Percentiles rank a stretch among this genome's conserved stretches.
These are phyloP conservation scores for Caenorhabditis angaria DNA, from an alignment of 2,888 invertebrate species.

Conservation along the genomic window DNA sequence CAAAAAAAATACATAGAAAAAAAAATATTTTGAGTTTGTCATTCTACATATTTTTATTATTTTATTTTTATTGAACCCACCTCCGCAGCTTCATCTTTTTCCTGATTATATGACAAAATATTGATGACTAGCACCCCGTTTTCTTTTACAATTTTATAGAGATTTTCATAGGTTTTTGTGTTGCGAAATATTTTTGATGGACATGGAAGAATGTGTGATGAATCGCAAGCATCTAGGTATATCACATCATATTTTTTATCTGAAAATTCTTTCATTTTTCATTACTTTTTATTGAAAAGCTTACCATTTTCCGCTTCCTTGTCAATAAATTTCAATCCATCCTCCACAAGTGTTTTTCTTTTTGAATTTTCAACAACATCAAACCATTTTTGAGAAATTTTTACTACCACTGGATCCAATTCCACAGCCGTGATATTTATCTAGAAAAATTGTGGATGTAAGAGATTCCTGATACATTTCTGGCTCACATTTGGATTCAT, in stretches of 20 bases:
- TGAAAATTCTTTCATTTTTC: slow-evolving; percentile 15
- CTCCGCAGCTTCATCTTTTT: slow-evolving; percentile 3
- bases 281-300: background rate
- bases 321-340: slow-evolving; percentile 59
- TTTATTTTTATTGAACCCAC: slow-evolving; percentile 4
- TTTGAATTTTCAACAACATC: slow-evolving; percentile 50
- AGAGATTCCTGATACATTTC: background rate
- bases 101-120: slow-evolving; percentile 37
- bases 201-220: slow-evolving; percentile 53
- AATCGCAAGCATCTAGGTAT: slow-evolving; percentile 65
- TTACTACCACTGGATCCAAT: slow-evolving; percentile 54
- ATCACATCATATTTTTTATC: slow-evolving; percentile 58
- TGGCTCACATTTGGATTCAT: slow-evolving; percentile 50
- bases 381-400: slow-evolving; percentile 65
- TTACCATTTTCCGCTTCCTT: slow-evolving; percentile 44
- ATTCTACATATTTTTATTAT: too few relatives aligned
- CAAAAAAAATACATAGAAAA: too few relatives aligned
- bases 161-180: slow-evolving; percentile 22
- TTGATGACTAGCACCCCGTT: slow-evolving; percentile 41
- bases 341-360: slow-evolving; percentile 50
- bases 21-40: too few relatives aligned
- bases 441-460: background rate
- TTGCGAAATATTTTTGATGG: slow-evolving; percentile 53
- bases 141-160: slow-evolving; percentile 34
- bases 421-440: slow-evolving; percentile 64